Evolutionary conservation across 2,888 invertebrate genomes (phyloP), one percentile per base, ranked within the genome.

Genomic region (Nysson spinosus): DNA sequence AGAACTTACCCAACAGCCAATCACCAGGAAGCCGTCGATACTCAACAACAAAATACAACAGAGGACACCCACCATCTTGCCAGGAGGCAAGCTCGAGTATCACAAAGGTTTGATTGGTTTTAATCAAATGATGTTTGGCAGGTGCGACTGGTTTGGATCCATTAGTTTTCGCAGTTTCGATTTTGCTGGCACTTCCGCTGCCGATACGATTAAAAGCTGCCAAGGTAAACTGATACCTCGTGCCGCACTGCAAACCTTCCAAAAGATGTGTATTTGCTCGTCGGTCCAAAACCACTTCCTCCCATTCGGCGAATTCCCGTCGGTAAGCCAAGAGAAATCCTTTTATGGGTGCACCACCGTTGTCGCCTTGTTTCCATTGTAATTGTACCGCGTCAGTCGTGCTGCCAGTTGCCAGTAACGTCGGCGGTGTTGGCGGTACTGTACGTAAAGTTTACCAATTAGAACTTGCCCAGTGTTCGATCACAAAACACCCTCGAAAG

Each of bases 351-450:
- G 90, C 87, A 9, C 90, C 90, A 0, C 90, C 90, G 51, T 87
- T 89, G 77, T 90, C 90, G 42, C 89, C 89, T 71, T 87, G 87
- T 66, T 88, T 88, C 89, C 91, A 91, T 72, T 90, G 90, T 44
- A 91, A 79, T 35, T 89, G 89, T 0, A 90, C 89, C 0, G 90
- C 88, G 58, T 88, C 89, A 60, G 88, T 87, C 9, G 90, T 89
- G 4, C 87, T 88, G 2, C 89, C 88, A 34, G 89, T 88, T 1
- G 89, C 88, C 3, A 89, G 83, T 1, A 90, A 83, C 19, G 88
- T 87, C 2, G 90, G 89, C 28, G 90, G 86, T n/a, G 89, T 88
- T 4, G 92, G 92, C 1, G 91, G 91, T 42, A 91, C 92, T 90
- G 81, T 60, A 68, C 52, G 61, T 69, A 77, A 83, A 82, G 81